Conservation (phyloP, 2,113 vertebrate species). For the Salvator merianae region DNA sequence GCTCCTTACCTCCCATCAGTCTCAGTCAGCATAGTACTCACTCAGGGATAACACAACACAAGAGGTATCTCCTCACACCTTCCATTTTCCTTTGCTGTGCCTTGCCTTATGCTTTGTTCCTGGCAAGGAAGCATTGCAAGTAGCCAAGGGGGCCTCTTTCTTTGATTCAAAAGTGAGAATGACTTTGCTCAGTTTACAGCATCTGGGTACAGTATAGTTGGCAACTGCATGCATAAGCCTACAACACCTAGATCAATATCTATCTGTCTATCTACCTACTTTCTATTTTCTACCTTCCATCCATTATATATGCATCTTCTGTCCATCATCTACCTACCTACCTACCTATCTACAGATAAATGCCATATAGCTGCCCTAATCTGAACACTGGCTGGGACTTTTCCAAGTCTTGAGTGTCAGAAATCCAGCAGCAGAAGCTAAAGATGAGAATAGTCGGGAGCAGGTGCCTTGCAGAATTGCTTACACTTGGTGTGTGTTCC, state of each 20-base stretch:
- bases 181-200: neutral
- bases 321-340: too few relatives aligned
- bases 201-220: neutral
- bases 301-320: too few relatives aligned
- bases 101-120: neutral
- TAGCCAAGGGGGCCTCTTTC: neutral
- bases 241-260: too few relatives aligned
- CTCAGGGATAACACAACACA: too few relatives aligned
- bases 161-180: neutral
- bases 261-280: too few relatives aligned
- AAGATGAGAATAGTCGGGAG: slow-evolving; percentile 63
- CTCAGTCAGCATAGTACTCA: neutral
- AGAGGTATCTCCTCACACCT: neutral
- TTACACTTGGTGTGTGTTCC: slow-evolving; percentile 65
- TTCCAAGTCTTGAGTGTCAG: neutral
- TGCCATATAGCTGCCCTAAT: neutral
- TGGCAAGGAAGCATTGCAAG: too few relatives aligned
- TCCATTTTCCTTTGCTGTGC: neutral
- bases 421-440: slow-evolving; percentile 61
- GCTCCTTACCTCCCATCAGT: neutral
- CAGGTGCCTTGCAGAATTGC: slow-evolving; percentile 77
- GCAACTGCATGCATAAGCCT: neutral
- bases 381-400: neutral
- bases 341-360: neutral
- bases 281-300: too few relatives aligned